phyloP scores from a whole-genome alignment of 2,113 vertebrate species.

The Oreochromis spilurus region DNA sequence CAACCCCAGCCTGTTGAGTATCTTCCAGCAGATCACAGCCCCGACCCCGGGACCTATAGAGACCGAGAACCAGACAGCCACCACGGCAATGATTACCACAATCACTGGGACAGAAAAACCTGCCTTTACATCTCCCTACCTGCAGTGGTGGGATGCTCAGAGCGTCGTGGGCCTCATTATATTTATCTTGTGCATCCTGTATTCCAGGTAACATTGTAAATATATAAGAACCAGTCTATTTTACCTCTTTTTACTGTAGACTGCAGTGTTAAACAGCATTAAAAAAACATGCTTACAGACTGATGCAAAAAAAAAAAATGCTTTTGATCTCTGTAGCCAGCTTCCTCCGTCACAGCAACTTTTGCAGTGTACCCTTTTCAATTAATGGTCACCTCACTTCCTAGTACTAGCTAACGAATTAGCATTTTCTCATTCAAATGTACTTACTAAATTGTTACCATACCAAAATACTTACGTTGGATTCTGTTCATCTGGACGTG shows the following conservation, averaged over 20 bases:
- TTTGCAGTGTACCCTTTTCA: not conserved
- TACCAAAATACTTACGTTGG: not conserved
- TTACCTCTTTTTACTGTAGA: not conserved
- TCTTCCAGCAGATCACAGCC: slow-evolving; percentile 76
- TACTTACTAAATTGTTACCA: not conserved
- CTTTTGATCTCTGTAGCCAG: not conserved
- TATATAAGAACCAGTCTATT: not conserved
- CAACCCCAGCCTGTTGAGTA: slow-evolving; percentile 84
- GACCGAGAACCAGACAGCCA: slow-evolving; percentile 74
- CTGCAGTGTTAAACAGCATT: not conserved
- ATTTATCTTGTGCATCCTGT: slow-evolving; percentile 87
- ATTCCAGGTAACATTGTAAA: slow-evolving; percentile 82
- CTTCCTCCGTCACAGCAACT: not conserved
- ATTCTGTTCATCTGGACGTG: not conserved
- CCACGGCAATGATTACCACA: not conserved
- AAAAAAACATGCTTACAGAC: not conserved
- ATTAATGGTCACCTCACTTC: not conserved
- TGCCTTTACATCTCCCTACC: slow-evolving; percentile 59
- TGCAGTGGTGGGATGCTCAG: slow-evolving; percentile 84
- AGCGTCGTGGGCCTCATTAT: slow-evolving; percentile 79
- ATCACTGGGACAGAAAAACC: slow-evolving; percentile 60
- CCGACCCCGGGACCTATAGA: slow-evolving; percentile 66
- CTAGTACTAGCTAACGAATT: not conserved
- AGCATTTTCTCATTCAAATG: not conserved
- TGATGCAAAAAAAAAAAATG: not conserved